Evolutionary conservation across 2,888 invertebrate species (phyloP), one percentile per base, ranked within the genome.

Genomic region (Acheta domesticus): DNA sequence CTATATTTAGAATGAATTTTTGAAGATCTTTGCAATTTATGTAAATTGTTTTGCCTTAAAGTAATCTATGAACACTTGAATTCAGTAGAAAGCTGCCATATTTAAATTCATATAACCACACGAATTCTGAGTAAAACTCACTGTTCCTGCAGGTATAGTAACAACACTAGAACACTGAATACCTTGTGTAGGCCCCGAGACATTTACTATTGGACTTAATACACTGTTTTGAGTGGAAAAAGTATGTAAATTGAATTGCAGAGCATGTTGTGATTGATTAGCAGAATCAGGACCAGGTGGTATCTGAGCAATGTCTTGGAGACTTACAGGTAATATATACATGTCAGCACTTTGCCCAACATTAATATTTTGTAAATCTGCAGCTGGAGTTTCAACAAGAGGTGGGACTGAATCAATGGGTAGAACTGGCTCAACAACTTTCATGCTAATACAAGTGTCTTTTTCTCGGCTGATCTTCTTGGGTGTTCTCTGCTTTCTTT

Each of bases 401-500:
- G 36, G 49, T n/a, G 75, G 20, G 1, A n/a, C 21, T 48, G 48
- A 48, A 76, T 48, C 20, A 2, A 48, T 76, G 76, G 21, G 19
- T n/a, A 19, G 20, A 14, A 0, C 48, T 12, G 36, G 36, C 14
- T 76, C 36, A 11, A 14, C 48, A 14, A 48, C 19, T 16, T 14
- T 75, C 20, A 16, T 48, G 75, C 75, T 77, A 75, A 77, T 49
- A 36, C 74, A 36, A 36, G 50, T 21, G 48, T 80, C 79, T 73
- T 79, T 77, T 20, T 80, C 80, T 21, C 80, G 75, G 21, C 48
- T 77, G 20, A 80, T 79, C 49, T 80, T 80, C 78, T 80, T 80
- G n/a, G 80, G 80, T n/a, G 80, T 23, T 76, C 79, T 80, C 48
- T 80, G 80, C 77, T 80, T 80, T 20, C 80, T 75, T 74, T 80